Evolutionary conservation across 2,797 vertebrate genomes (phyloP).

Genomic region (Bradypus variegatus): DNA sequence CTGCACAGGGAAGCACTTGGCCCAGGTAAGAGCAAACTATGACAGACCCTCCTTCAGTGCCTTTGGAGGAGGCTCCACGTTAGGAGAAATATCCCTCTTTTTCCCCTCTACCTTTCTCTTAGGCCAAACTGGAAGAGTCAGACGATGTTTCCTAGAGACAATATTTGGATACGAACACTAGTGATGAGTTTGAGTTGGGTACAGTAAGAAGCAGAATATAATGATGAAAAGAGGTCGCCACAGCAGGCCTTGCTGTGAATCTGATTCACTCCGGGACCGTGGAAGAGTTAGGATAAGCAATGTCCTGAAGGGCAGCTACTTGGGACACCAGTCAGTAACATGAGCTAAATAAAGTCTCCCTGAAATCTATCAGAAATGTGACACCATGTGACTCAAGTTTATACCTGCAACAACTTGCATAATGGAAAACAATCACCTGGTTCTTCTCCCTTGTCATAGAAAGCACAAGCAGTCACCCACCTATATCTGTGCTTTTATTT

Average conservation of each 20-base stretch:
- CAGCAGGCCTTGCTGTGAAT: background rate
- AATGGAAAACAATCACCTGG: background rate
- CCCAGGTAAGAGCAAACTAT: background rate
- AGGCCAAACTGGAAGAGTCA: background rate
- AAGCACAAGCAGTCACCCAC: background rate
- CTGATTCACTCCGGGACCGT: background rate
- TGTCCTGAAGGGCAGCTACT: background rate
- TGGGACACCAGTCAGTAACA: background rate
- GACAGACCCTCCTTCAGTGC: background rate
- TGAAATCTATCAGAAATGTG: background rate
- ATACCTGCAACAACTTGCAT: background rate
- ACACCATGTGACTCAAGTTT: background rate
- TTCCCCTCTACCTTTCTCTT: background rate
- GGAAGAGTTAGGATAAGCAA: background rate
- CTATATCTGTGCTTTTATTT: background rate
- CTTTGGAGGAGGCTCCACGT: background rate
- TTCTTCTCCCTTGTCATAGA: background rate
- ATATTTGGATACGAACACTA: background rate
- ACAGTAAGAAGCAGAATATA: background rate
- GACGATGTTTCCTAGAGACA: background rate
- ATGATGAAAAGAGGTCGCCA: background rate
- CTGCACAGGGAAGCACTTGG: conserved; percentile 2
- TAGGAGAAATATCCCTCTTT: background rate
- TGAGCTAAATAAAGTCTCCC: background rate
- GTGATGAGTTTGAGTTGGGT: background rate